Percentiles rank a stretch among this genome's conserved stretches.
Conservation (phyloP, 1,140 invertebrate genomes). For the Gryon sp. region DNA sequence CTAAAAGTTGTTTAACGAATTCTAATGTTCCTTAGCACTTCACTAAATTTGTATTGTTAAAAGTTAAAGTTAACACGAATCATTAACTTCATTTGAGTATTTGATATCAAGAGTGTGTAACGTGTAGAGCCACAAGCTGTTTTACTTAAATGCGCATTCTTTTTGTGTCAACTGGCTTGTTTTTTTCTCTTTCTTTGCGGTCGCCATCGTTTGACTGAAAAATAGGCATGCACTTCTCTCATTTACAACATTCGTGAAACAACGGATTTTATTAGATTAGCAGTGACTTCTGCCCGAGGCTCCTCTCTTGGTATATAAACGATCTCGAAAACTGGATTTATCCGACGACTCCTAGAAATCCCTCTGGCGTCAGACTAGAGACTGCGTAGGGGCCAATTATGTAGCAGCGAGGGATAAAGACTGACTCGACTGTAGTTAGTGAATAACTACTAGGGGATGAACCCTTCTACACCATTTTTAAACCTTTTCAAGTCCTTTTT, state of each 20-base stretch:
- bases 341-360: slow-evolving; percentile 75
- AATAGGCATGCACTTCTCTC: slow-evolving; percentile 61
- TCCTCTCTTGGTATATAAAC: slow-evolving; percentile 68
- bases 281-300: slow-evolving; percentile 68
- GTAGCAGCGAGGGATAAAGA: slow-evolving; percentile 61
- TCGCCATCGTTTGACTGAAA: slow-evolving; percentile 38
- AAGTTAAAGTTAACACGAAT: too few species aligned
- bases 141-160: not conserved
- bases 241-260: slow-evolving; percentile 70
- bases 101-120: not conserved
- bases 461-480: slow-evolving; percentile 67
- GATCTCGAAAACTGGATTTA: slow-evolving; percentile 70
- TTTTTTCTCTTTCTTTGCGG: slow-evolving; percentile 14
- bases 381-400: slow-evolving; percentile 75
- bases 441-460: slow-evolving; percentile 69
- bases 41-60: too few species aligned
- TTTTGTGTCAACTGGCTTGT: slow-evolving; percentile 10
- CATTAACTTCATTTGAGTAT: too few species aligned
- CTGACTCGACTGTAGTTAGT: slow-evolving; percentile 69
- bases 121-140: not conserved
- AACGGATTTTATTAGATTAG: slow-evolving; percentile 75
- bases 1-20: too few species aligned
- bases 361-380: slow-evolving; percentile 73
- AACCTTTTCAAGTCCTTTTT: slow-evolving; percentile 60
- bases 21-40: too few species aligned